These are phyloP conservation scores for Etia nguti DNA, from an alignment of 2,113 vertebrate genomes.

Conservation along the genomic window DNA sequence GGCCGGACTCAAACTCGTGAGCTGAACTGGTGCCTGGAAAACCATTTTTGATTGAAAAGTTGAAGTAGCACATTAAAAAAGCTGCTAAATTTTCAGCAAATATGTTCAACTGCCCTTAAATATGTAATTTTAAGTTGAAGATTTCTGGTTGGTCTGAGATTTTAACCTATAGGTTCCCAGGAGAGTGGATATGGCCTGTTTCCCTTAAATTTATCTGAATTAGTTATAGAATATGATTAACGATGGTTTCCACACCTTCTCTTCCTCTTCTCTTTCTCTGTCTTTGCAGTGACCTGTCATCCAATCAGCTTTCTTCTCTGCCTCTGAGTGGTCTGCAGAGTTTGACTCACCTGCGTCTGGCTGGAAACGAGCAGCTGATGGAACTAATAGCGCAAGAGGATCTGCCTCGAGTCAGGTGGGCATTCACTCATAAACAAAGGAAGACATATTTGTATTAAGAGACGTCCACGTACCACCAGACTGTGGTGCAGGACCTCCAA, in stretches of 20 bases:
- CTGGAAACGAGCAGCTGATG: slow-evolving; percentile 85
- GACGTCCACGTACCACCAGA: neutral
- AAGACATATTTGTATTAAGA: neutral
- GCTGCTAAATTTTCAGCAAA: neutral
- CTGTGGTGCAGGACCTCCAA: neutral
- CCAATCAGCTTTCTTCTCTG: slow-evolving; percentile 87
- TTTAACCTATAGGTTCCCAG: neutral
- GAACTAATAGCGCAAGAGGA: slow-evolving; percentile 83
- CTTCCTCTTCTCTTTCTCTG: slow-evolving; percentile 68
- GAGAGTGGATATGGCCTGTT: neutral
- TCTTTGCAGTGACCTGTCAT: slow-evolving; percentile 87
- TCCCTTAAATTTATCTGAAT: neutral
- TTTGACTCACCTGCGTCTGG: slow-evolving; percentile 92
- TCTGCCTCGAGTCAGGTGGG: slow-evolving; percentile 87
- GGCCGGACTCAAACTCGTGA: neutral
- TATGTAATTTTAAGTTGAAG: neutral
- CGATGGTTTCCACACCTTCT: neutral
- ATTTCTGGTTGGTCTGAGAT: neutral
- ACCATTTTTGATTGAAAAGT: neutral
- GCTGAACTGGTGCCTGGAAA: neutral
- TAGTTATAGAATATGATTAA: neutral
- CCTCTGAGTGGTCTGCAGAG: slow-evolving; percentile 84
- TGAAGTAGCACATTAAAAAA: neutral
- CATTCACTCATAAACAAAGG: neutral
- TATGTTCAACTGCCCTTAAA: neutral